Percentiles rank a stretch among this genome's conserved stretches.
phyloP scores from a whole-genome alignment of 2,797 vertebrate species.

The Brachymystax lenok region DNA sequence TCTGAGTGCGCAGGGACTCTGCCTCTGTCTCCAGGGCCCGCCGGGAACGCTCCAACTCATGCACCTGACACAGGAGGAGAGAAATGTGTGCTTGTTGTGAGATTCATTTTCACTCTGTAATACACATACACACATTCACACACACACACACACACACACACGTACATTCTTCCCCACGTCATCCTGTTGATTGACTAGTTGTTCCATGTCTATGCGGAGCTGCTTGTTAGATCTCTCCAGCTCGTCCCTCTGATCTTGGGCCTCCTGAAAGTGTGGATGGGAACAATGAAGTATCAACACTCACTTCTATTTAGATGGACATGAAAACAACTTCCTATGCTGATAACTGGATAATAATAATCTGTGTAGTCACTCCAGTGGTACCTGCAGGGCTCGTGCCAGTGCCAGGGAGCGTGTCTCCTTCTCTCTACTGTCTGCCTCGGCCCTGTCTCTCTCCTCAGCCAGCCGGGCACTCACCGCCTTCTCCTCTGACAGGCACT shows the following conservation, averaged over 20 bases:
- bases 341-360: background rate
- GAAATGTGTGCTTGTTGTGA: background rate
- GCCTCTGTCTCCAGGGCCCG: slow-evolving; percentile 83
- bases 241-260: slow-evolving; percentile 83
- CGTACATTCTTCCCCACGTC: slow-evolving; percentile 91
- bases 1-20: slow-evolving; percentile 81
- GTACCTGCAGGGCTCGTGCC: slow-evolving; percentile 80
- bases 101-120: background rate
- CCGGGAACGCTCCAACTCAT: slow-evolving; percentile 85
- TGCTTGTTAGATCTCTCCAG: slow-evolving; percentile 87
- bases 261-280: slow-evolving; percentile 63
- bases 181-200: slow-evolving; percentile 90
- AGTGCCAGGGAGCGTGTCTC: slow-evolving; percentile 85
- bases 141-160: slow-evolving; percentile 9
- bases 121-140: slow-evolving; percentile 6
- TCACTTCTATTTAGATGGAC: background rate
- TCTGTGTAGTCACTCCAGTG: background rate
- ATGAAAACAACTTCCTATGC: background rate
- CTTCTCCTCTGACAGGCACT: slow-evolving; percentile 90
- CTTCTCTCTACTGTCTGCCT: slow-evolving; percentile 88
- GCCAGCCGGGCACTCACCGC: slow-evolving; percentile 81
- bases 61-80: slow-evolving; percentile 74
- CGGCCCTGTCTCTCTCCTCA: slow-evolving; percentile 86
- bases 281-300: background rate
- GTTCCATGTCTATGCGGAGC: slow-evolving; percentile 87